Base-by-base conservation (phyloP, 2,113 vertebrate genomes). In the Phalacrocorax carbo region DNA sequence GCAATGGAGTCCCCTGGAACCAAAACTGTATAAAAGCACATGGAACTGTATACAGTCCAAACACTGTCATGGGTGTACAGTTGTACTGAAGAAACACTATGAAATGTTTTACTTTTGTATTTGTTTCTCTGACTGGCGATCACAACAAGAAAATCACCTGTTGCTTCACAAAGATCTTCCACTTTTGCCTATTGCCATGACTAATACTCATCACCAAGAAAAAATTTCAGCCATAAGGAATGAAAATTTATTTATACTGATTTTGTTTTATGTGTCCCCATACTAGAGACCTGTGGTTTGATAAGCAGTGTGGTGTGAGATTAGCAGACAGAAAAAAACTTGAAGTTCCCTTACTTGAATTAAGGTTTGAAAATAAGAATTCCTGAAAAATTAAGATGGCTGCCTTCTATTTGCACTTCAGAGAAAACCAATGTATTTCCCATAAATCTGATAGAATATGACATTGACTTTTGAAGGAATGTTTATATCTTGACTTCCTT, bases 381-480 rank as follows among this genome's bases (percentile, higher is more conserved):
- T 97, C 72, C 80, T 97, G 26, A 80, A 96, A 96, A 94, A 89
- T 66, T 71, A 85, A 95, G 95, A 96, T 58, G 87, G 70, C 75
- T 97, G 82, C 66, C 81, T 96, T 96, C 73, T 86, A 71, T 96
- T 95, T 98, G 69, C 68, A 93, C 73, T 94, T 87, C 61, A 94
- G 55, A 54, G 49, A 96, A 97, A 97, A 94, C 21, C 94, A 95
- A 95, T 78, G 80, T 91, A 93, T 96, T 98, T 97, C 95, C 94
- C 97, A 95, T 94, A 97, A 97, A 97, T 95, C 93, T 96, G 93
- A 80, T 95, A 94, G 82, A 91, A 97, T 95, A 95, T 86, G 90
- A 61, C 69, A 80, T 44, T 97, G 88, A 82, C 81, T 95, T 85
- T 82, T 91, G 80, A 91, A 93, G 64, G 38, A 96, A 73, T 96